Evolutionary conservation across 2,797 vertebrate species (phyloP).

Genomic region (Rhinichthys osculus): DNA sequence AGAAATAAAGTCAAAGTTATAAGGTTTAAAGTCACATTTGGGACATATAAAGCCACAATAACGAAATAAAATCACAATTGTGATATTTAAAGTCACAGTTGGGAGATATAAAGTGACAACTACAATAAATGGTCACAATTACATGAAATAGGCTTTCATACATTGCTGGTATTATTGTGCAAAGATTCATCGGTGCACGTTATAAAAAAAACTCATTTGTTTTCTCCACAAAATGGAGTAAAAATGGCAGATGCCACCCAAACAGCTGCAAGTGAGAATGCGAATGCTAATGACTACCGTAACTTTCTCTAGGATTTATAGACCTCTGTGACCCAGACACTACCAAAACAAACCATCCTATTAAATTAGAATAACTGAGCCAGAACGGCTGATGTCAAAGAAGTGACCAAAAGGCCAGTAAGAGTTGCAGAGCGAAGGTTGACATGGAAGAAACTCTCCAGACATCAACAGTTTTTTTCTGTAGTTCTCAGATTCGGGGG

Average conservation of each 20-base stretch:
- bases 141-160: background rate
- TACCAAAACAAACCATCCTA: background rate
- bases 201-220: no score
- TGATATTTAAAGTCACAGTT: background rate
- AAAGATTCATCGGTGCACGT: no score
- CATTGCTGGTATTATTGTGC: background rate
- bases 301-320: background rate
- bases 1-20: background rate
- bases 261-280: background rate
- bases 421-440: background rate
- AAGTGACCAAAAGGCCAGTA: slow-evolving; percentile 2
- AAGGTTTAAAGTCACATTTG: no score
- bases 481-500: slow-evolving; percentile 12
- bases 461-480: slow-evolving; percentile 1
- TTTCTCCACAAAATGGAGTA: no score
- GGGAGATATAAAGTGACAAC: background rate
- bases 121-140: background rate
- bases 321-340: background rate
- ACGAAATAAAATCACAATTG: background rate
- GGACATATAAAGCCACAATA: background rate
- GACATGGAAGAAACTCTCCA: slow-evolving; percentile 17
- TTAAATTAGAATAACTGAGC: slow-evolving; percentile 3
- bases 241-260: background rate
- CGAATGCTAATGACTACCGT: background rate
- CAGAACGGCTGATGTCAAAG: slow-evolving; percentile 16